A percentile compares a stretch with the other conserved stretches of the same genome.
Evolutionary conservation across 2,797 vertebrate genomes (phyloP).

Genomic region (Gorsachius magnificus): DNA sequence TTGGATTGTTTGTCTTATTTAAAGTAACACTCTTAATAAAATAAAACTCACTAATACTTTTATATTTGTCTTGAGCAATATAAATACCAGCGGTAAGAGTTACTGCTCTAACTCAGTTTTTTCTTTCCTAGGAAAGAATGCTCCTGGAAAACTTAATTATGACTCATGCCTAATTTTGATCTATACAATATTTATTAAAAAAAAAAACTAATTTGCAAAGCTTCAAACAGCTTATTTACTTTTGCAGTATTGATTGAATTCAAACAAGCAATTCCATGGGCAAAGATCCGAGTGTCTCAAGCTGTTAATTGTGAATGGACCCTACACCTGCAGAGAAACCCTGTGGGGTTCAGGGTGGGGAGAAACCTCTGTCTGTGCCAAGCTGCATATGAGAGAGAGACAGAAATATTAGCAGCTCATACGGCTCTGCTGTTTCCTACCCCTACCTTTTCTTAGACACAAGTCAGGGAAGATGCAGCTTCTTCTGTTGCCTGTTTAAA

Average conservation of each 20-base stretch:
- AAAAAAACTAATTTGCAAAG: background rate
- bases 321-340: background rate
- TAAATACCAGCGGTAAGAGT: background rate
- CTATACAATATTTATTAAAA: background rate
- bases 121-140: background rate
- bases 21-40: constrained; percentile 29
- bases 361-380: background rate
- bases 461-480: background rate
- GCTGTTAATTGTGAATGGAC: background rate
- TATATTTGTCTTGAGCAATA: background rate
- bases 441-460: background rate
- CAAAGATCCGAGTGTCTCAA: background rate
- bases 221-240: background rate
- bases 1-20: constrained; percentile 37
- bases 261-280: background rate
- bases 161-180: background rate
- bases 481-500: background rate
- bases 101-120: background rate
- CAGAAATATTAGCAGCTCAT: background rate
- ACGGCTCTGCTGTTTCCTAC: background rate
- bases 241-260: background rate
- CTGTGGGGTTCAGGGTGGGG: background rate
- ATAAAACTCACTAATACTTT: constrained; percentile 16
- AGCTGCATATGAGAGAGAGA: background rate
- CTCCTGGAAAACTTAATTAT: background rate